Conservation (phyloP, 2,113 vertebrate genomes). For the Vimba vimba region DNA sequence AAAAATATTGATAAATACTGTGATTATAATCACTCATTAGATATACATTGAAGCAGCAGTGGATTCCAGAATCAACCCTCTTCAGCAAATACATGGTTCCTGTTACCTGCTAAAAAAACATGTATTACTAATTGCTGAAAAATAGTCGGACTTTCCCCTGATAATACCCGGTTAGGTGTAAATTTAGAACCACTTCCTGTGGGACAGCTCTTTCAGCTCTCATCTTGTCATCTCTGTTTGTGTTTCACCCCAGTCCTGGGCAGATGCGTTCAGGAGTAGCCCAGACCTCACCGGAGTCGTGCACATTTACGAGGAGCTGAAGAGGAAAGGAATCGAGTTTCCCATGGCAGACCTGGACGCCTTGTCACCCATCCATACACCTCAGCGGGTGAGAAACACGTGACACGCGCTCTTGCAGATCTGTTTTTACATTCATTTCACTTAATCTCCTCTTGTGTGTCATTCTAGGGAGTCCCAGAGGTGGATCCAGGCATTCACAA, state of each 20-base stretch:
- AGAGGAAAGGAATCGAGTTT: conserved; percentile 96
- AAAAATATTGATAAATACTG: too few relatives aligned
- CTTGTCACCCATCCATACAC: conserved; percentile 96
- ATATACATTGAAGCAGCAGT: too few relatives aligned
- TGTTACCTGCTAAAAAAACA: not conserved
- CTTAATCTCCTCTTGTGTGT: not conserved
- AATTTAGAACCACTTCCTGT: not conserved
- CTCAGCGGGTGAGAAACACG: conserved; percentile 86
- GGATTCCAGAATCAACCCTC: too few relatives aligned
- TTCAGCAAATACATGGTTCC: not conserved
- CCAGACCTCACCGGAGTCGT: conserved; percentile 97
- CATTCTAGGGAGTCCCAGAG: conserved; percentile 76
- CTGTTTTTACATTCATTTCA: not conserved
- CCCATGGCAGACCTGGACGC: conserved; percentile 96
- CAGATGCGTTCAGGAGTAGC: conserved; percentile 96
- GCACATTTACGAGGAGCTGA: conserved; percentile 98
- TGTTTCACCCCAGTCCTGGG: conserved; percentile 86
- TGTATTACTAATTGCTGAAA: not conserved
- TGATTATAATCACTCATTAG: too few relatives aligned
- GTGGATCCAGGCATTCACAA: conserved; percentile 90
- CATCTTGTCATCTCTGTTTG: not conserved
- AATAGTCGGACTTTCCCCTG: not conserved
- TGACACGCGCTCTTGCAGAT: too few relatives aligned
- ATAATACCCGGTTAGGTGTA: not conserved
- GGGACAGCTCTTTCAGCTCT: too few relatives aligned